These are phyloP conservation scores for Tokudaia tokunoshimensis DNA, from an alignment of 2,797 vertebrate species.

Conservation along the genomic window DNA sequence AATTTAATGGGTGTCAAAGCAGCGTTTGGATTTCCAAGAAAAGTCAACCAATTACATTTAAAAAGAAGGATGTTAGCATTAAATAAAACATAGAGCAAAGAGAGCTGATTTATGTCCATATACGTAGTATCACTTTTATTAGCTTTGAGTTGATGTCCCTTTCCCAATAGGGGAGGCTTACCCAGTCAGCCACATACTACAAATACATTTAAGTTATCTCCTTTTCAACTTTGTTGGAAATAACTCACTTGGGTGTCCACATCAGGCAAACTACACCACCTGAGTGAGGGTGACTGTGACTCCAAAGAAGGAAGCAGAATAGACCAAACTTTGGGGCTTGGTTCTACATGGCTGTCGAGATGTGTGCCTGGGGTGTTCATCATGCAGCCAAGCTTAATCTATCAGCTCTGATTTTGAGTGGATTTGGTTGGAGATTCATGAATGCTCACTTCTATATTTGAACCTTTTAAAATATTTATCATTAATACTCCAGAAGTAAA, in stretches of 20 bases:
- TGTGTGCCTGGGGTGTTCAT: not conserved
- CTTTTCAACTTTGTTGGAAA: not conserved
- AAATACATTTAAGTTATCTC: conserved; percentile 11
- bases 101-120: conserved; percentile 72
- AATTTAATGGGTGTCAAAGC: conserved; percentile 55
- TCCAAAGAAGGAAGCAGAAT: not conserved
- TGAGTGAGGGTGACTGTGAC: not conserved
- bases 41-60: conserved; percentile 60
- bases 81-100: conserved; percentile 72
- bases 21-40: conserved; percentile 71
- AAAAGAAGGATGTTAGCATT: conserved; percentile 67
- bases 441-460: not conserved
- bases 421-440: not conserved
- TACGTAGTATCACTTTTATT: conserved; percentile 59
- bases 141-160: not conserved
- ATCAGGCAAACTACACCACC: not conserved
- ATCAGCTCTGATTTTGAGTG: not conserved
- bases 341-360: no score
- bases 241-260: not conserved
- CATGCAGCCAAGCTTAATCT: no score
- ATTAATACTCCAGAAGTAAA: not conserved
- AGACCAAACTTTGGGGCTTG: not conserved
- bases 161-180: not conserved
- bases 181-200: not conserved
- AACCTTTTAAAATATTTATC: not conserved